Evolutionary conservation across 2,113 vertebrate genomes (phyloP), one percentile per base, ranked within the genome.

Genomic region (Caranx ignobilis): DNA sequence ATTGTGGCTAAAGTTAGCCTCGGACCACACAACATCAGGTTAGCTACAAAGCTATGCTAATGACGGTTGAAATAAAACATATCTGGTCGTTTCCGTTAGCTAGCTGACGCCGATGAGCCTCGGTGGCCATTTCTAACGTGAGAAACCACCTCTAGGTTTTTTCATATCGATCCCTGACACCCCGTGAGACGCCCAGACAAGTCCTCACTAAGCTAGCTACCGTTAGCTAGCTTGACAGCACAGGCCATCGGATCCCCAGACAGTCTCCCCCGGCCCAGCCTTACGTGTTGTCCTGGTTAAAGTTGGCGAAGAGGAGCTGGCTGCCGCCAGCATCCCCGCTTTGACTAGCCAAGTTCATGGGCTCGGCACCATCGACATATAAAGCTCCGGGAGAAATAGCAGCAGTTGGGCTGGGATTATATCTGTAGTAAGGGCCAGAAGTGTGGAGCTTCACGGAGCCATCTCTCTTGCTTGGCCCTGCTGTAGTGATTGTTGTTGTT

Each of bases 231-330:
- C 73, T 26, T 39, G 50, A 56, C 75, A 79, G 26, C 70, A 47
- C 69, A 84, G 94, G 91, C 79, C 87, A 13, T 26, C 73, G 61
- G 83, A 39, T 55, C 79, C 81, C 69, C 79, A 45, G 21, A 74
- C 85, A 31, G 82, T 62, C 63, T 70, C 83, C 73, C 74, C 74
- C 86, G 83, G 89, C 71, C 91, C 80, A 68, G 90, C 84, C 98
- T 97, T 97, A 99, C 98, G 97, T 99, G 96, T 97, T 97, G 90
- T 99, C 97, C 95, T 99, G 97, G 95, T 99, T 99, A 90, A 99
- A 99, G 96, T 98, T 99, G 93, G 98, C 97, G 95, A 99, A 99
- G 84, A 99, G 96, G 88, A 99, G 97, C 96, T 98, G 97, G 95
- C 96, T 95, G 71, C 95, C 96, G 93, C 97, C 97, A 89, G 96